Base-by-base conservation (phyloP, 2,888 invertebrate species). In the Balanococcus diminutus region DNA sequence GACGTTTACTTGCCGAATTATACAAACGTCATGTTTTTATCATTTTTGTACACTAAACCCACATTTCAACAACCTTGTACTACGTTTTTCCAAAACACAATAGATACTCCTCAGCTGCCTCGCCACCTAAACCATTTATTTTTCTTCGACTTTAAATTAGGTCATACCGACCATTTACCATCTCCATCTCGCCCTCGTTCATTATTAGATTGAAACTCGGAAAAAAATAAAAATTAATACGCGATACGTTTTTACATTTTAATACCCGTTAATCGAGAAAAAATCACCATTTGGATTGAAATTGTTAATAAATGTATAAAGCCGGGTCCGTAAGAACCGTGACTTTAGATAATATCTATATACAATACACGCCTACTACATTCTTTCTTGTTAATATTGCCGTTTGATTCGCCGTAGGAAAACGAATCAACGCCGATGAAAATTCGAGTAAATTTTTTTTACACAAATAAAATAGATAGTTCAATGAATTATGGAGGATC, bases 311-410 rank as follows among this genome's bases (percentile, higher is more conserved):
- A 22, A 79, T 79, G 28, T 25, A 19, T 72, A 72, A n/a, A 79
- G 36, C 31, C 19, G 25, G 75, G 36, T 79, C 6, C 36, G 19
- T 67, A 67, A 79, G 75, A 79, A 79, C 32, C 75, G 8, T 16
- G 36, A 79, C 36, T 32, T 79, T 9, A 28, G 28, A 79, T 25
- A 61, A 19, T 36, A 79, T 79, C 36, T 79, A 36, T 79, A 36
- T 36, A 79, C 75, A 79, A 19, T 79, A 79, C 75, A 79, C 75
- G 75, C 75, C 75, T 36, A 79, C 75, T 79, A 79, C 75, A 79
- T 79, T 79, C 75, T 79, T 79, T 79, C 75, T 79, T 32, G 75
- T 79, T 79, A 79, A 36, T 19, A 9, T 31, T 32, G 75, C 75
- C 32, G 19, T 79, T 79, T 36, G 32, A 36, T 36, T 79, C 75